Base-by-base conservation (phyloP, 2,888 invertebrate species). In the Cantharis rustica region DNA sequence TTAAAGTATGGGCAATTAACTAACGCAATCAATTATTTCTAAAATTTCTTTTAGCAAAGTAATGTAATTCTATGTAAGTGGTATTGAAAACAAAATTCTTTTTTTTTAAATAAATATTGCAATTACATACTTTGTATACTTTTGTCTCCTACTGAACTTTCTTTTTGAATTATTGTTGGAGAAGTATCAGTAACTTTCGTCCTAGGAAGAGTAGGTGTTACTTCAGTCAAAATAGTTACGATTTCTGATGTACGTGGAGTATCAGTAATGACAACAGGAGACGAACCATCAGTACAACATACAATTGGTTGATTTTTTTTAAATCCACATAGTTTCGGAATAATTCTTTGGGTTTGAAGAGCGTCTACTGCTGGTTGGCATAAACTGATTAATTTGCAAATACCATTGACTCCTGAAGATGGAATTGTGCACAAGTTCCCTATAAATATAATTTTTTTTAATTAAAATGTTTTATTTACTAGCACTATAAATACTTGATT, bases 331-430 rank as follows among this genome's bases (percentile, higher is more conserved):
- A 7, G 13, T 66, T 5, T 17, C 1, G 64, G 64, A 47, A 7
- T n/a, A 16, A 64, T 13, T 17, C 10, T 5, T 64, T 3, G 16
- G 13, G 1, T 20, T 66, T 7, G 20, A 10, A 66, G 85, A 4
- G 83, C 80, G 71, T 91, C 88, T 90, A 90, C 82, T 91, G n/a
- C 16, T 11, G 69, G 2, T 17, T 61, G 17, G 10, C 61, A 69
- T 47, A 3, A 7, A 11, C 23, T 15, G 2, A 61, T 17, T 61
- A 13, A 9, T 9, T 17, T 31, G 16, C 69, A 69, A 17, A 15
- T 9, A 16, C 69, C 69, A 17, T 15, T 69, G 16, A n/a, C 47
- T 11, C 69, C 61, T 10, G 47, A n/a, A 66, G n/a, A 20, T n/a
- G 20, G 16, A 9, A 69, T 5, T 47, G 20, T 69, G 17, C 69